Evolutionary conservation across 2,113 vertebrate species (phyloP), one percentile per base, ranked within the genome.

Genomic region (Terrapene triunguis): DNA sequence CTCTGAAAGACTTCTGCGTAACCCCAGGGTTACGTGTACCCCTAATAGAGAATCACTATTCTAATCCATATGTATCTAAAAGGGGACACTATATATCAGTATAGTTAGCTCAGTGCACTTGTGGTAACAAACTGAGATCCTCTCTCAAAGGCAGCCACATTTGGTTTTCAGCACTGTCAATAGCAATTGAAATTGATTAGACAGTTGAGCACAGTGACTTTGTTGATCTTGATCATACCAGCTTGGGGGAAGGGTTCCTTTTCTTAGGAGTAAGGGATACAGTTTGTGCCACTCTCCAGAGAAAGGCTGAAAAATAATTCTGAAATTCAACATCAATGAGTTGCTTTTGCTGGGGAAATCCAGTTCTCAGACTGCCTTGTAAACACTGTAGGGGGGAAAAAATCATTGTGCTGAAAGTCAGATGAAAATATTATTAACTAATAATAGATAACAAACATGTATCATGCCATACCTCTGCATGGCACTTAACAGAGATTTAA

Each of bases 301-400:
- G 87, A 24, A 84, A 93, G 29, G 6, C 10, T 97, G 97, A 98
- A 92, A 97, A 97, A 97, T 94, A 83, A 82, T 35, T 84, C 72
- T 87, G 90, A 72, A 93, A 69, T 51, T 89, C 85, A 59, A 80
- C 4, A 47, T 84, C 82, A 47, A 21, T 76, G 10, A 53, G 80
- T 59, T 3, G 3, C 59, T 94, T 72, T 38, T 35, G 59, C n/a
- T 85, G 48, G 5, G 83, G 85, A 74, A 95, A 42, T 29, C 29
- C 22, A 85, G 57, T 48, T 54, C 82, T 88, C 42, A 55, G 42
- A 83, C 82, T 50, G 84, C 80, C 95, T 95, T 82, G 88, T 84
- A 78, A 53, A 38, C 44, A 44, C 90, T 87, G 90, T 94, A 90
- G 86, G 3, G 3, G 3, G 65, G 38, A 84, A 44, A 76, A 84